A percentile compares a stretch with the other conserved stretches of the same genome.
phyloP scores from a whole-genome alignment of 2,113 vertebrate species.

The Candoia aspera region DNA sequence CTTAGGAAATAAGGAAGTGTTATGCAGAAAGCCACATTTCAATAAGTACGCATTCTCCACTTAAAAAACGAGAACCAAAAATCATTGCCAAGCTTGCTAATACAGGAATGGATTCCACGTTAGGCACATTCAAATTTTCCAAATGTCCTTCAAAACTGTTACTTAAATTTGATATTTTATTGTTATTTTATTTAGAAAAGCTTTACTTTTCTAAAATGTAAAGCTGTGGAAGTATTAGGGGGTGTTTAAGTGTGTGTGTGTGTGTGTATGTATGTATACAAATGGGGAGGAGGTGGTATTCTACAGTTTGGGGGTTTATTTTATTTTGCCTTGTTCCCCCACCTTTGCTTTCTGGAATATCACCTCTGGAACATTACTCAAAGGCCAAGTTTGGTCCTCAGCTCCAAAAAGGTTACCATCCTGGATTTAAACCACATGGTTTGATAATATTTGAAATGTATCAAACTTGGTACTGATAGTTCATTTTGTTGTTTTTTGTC shows the following conservation, averaged over 20 bases:
- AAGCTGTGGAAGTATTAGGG: background rate
- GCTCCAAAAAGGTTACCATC: too few relatives aligned
- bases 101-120: background rate
- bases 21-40: background rate
- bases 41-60: background rate
- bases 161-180: background rate
- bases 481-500: background rate
- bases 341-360: background rate
- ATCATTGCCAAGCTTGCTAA: background rate
- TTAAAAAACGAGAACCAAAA: background rate
- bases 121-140: background rate
- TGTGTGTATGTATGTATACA: too few relatives aligned
- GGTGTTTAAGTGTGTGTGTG: too few relatives aligned
- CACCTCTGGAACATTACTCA: too few relatives aligned
- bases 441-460: background rate
- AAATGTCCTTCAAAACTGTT: background rate
- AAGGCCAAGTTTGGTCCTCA: too few relatives aligned
- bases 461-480: background rate
- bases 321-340: background rate
- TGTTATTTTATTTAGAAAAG: too few relatives aligned
- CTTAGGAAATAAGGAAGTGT: background rate
- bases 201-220: background rate
- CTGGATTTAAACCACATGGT: too few relatives aligned
- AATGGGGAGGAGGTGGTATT: too few relatives aligned
- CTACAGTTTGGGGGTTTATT: too few relatives aligned